Base-by-base conservation (phyloP, 1,140 invertebrate genomes). In the Fopius arisanus region DNA sequence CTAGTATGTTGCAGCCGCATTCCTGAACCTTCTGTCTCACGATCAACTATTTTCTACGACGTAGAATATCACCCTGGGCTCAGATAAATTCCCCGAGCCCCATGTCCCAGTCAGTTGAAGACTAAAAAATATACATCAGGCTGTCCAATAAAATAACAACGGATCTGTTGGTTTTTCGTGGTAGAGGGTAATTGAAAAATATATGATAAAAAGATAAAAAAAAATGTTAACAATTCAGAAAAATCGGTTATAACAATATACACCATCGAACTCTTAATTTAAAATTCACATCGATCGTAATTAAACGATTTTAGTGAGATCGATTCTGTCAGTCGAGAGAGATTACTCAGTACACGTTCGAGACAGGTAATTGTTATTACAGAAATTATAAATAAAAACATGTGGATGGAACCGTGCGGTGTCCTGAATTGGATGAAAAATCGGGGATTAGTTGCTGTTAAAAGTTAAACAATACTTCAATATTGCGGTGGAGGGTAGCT, bases 31-130 rank as follows among this genome's bases (percentile, higher is more conserved):
- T 70, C 40, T 43, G n/a, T 43, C 40, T 43, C 40, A 43, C 40
- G n/a, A 43, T 12, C 40, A 12, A 12, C n/a, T 12, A 43, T 43
- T 43, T 43, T 21, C 71, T 33, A n/a, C 63, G 63, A 73, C 70
- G 70, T 67, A 73, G 63, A 73, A 59, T 66, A 40, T 54, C 51
- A 3, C 40, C 3, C 40, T 43, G 4, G 10, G 14, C 10, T 43
- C 10, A 43, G 7, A 48, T 48, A 48, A 48, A 48, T 48, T 48
- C 3, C 14, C 7, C n/a, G 29, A 31, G 3, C 40, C 14, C 40
- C 10, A 4, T 43, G n/a, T 14, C 5, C 10, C 5, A 16, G 43
- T 48, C 33, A 37, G 33, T 14, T 1, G 16, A 48, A 14, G 14
- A 48, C 43, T n/a, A 48, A 48, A 31, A 37, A 48, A 19, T 48